Percentiles rank a stretch among this genome's conserved stretches.
These are phyloP conservation scores for Phymastichus coffea DNA, from an alignment of 1,140 invertebrate genomes.

Conservation along the genomic window DNA sequence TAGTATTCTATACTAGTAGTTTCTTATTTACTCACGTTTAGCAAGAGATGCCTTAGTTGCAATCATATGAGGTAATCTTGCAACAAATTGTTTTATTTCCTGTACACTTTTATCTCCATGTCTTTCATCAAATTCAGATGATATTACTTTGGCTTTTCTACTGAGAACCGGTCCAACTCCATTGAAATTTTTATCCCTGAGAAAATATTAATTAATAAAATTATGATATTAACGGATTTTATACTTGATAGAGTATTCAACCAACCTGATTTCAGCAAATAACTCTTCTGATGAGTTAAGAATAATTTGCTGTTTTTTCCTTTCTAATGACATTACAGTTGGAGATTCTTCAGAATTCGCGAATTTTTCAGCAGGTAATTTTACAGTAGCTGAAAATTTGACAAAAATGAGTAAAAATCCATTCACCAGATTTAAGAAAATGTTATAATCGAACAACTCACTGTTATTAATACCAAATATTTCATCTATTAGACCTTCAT, in stretches of 20 bases:
- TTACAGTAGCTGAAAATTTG: slow-evolving; percentile 68
- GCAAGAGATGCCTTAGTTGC: slow-evolving; percentile 83
- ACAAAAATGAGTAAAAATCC: slow-evolving; percentile 22
- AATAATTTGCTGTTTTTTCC: slow-evolving; percentile 79
- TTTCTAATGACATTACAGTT: slow-evolving; percentile 63
- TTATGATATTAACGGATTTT: not conserved
- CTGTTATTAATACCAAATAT: slow-evolving; percentile 75
- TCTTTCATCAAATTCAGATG: slow-evolving; percentile 82
- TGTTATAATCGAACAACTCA: slow-evolving; percentile 43
- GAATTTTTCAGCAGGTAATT: slow-evolving; percentile 84
- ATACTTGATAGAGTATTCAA: not conserved
- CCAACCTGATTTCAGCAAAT: slow-evolving; percentile 74
- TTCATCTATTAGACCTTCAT: slow-evolving; percentile 96
- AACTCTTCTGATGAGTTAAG: slow-evolving; percentile 90
- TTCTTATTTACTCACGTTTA: slow-evolving; percentile 48
- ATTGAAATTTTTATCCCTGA: slow-evolving; percentile 91
- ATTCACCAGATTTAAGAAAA: not conserved
- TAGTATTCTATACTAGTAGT: not conserved
- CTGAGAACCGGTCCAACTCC: slow-evolving; percentile 84
- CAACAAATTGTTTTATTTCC: slow-evolving; percentile 93
- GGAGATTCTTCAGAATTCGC: slow-evolving; percentile 65
- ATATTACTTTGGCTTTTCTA: slow-evolving; percentile 84
- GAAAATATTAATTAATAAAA: slow-evolving; percentile 17
- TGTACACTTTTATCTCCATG: slow-evolving; percentile 85
- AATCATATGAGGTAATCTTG: slow-evolving; percentile 84